Evolutionary conservation across 2,113 vertebrate species (phyloP), one percentile per base, ranked within the genome.

Genomic region (Entelurus aequoreus): DNA sequence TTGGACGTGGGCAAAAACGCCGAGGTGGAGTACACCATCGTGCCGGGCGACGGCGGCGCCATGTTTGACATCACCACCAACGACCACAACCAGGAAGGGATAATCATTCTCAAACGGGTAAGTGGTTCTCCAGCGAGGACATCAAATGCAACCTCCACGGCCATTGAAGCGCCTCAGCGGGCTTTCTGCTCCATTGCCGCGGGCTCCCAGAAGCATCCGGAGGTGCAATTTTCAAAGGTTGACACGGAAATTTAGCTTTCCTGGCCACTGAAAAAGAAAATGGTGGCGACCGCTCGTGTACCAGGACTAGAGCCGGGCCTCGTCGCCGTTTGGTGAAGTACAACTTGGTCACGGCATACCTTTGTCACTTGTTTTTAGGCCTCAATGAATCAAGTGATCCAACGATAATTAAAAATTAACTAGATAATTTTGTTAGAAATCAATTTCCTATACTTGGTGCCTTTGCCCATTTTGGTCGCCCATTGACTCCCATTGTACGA

Each of bases 11-110:
- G 96, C 60, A 91, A 87, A 69, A 99, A 98, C 59, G 96, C 97
- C 0, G 93, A 97, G 84, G 95, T 99, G 35, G 94, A 95, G 65
- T 99, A 99, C 80, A 98, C 85, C 72, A 96, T 99, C 21, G 94
- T 98, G 63, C 95, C 96, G 38, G 96, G 96, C 21, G 97, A 99
- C 59, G 96, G 95, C 35, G 94, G 95, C 9, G 91, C 92, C 77
- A 91, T 96, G 76, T 99, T 99, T 89, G 95, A 98, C 66, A 98
- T 99, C 62, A 76, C 90, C 40, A 98, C 97, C 76, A 96, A 97
- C 63, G 91, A 94, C 53, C 90, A 94, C 48, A 98, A 94, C 64
- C 97, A 98, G 65, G 95, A 99, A 83, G 97, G 96, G 48, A 87
- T 98, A 67, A 93, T 99, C 70, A 92, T 92, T 64, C 87, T 99